Evolutionary conservation across 2,113 vertebrate species (phyloP).

Genomic region (Eonycteris spelaea): DNA sequence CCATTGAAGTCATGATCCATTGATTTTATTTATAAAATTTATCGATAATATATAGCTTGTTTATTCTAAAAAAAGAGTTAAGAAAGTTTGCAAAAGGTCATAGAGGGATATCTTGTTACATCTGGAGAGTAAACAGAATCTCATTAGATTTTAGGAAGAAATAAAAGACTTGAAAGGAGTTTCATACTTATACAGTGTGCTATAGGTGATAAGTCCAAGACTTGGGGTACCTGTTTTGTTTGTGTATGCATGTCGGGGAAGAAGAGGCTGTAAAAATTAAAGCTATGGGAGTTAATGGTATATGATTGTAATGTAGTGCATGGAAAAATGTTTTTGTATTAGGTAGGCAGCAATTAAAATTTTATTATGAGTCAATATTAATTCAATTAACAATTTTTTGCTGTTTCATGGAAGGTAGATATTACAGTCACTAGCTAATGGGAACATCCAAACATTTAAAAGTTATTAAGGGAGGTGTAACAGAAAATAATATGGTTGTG

Average conservation of each 20-base stretch:
- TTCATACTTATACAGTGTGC: neutral
- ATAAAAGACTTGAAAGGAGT: neutral
- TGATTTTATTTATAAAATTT: constrained; percentile 1
- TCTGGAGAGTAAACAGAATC: neutral
- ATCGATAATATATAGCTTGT: neutral
- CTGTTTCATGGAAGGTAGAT: neutral
- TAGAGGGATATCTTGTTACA: neutral
- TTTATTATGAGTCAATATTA: constrained; percentile 43
- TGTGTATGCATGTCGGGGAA: neutral
- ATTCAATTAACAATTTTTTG: constrained; percentile 33
- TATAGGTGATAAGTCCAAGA: neutral
- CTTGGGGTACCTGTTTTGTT: neutral
- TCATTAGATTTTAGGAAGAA: neutral
- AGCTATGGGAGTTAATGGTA: neutral
- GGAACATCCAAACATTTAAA: constrained; percentile 22
- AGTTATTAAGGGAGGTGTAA: constrained; percentile 28
- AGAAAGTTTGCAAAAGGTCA: neutral
- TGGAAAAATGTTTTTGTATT: constrained; percentile 34
- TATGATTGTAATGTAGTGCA: neutral
- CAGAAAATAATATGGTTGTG: constrained; percentile 55
- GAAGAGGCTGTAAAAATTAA: neutral
- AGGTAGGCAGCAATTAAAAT: constrained; percentile 39
- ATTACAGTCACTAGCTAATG: constrained; percentile 54
- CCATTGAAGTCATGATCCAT: neutral
- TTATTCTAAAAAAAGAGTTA: neutral